These are phyloP conservation scores for Rhodinocichla rosea DNA, from an alignment of 2,113 vertebrate species.

Conservation along the genomic window DNA sequence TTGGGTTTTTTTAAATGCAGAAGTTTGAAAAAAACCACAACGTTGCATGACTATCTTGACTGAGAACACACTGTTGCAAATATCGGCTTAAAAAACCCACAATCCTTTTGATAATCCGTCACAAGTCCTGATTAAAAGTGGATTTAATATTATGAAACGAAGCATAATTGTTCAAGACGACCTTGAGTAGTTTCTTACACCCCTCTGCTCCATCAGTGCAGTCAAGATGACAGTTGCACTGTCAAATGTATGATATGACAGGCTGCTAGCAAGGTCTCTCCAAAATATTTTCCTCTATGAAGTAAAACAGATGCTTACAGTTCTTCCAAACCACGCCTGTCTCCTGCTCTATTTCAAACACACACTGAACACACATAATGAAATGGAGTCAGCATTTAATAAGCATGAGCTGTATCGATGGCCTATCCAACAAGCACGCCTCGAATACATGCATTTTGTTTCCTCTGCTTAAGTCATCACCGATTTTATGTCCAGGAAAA, in stretches of 20 bases:
- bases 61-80: background rate
- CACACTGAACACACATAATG: background rate
- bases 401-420: background rate
- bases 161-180: background rate
- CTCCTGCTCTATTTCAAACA: background rate
- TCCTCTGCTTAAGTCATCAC: conserved; percentile 17
- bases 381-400: background rate
- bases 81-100: background rate
- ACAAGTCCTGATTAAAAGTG: background rate
- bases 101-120: background rate
- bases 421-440: background rate
- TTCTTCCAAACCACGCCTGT: background rate
- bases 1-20: background rate
- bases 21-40: background rate
- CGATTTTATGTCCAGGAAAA: conserved; percentile 11
- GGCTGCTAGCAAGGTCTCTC: background rate
- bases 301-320: conserved; percentile 3
- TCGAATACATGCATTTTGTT: background rate
- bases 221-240: background rate
- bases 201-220: background rate
- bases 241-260: background rate
- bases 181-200: background rate
- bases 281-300: background rate
- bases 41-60: background rate
- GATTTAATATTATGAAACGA: conserved; percentile 23